Evolutionary conservation across 92 coral and sea anemone genomes (phyloP).

Genomic region (Nematostella vectensis): DNA sequence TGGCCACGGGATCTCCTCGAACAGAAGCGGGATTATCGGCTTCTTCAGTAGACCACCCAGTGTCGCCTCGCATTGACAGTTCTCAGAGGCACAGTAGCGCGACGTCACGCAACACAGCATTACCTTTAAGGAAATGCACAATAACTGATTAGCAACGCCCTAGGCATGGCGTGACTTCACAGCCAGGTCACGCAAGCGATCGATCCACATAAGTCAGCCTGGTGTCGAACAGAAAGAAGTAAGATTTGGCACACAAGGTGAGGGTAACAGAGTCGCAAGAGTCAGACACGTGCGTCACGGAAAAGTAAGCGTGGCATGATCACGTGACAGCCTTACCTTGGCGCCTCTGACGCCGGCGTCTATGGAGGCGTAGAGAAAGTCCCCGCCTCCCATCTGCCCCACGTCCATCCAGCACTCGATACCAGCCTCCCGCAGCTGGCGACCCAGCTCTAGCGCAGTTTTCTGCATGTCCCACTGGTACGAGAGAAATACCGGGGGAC

Average conservation of each 20-base stretch:
- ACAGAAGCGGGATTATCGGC: conserved; percentile 73
- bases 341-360: conserved; percentile 76
- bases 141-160: too few relatives aligned
- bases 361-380: conserved; percentile 58
- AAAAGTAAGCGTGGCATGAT: too few relatives aligned
- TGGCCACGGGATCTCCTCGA: conserved; percentile 79
- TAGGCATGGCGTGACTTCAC: too few relatives aligned
- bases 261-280: too few relatives aligned
- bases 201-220: too few relatives aligned
- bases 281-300: too few relatives aligned
- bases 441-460: conserved; percentile 39
- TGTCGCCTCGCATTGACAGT: conserved; percentile 84
- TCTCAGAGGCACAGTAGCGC: conserved; percentile 69
- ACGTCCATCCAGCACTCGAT: conserved; percentile 85
- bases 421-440: conserved; percentile 46
- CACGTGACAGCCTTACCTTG: conserved; percentile 42
- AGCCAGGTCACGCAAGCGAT: too few relatives aligned
- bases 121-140: conserved; percentile 57
- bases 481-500: conserved; percentile 60
- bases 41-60: conserved; percentile 69
- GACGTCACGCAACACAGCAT: conserved; percentile 67
- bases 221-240: too few relatives aligned
- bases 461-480: conserved; percentile 91
- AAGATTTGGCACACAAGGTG: too few relatives aligned
- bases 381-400: conserved; percentile 94